phyloP scores from a whole-genome alignment of 2,113 vertebrate species.

The Catharus fuscescens region DNA sequence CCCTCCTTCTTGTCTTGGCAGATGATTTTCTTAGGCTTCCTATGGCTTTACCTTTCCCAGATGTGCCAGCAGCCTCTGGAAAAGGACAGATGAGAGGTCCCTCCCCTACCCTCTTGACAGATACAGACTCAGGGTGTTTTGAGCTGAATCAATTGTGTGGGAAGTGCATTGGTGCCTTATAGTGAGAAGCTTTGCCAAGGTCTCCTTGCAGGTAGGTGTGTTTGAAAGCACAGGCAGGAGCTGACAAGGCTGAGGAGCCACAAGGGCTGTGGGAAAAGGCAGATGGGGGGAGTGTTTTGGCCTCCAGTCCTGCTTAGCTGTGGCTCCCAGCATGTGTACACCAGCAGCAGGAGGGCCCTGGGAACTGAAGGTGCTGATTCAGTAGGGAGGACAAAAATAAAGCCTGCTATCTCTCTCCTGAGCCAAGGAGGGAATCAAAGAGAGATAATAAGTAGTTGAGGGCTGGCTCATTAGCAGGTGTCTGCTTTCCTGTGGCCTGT shows the following conservation, averaged over 20 bases:
- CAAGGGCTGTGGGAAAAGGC: not conserved
- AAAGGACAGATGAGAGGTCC: not conserved
- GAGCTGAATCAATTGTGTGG: rapidly evolving
- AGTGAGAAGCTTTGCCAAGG: not conserved
- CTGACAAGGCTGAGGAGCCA: not conserved
- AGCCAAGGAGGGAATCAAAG: not conserved
- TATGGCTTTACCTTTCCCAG: not conserved
- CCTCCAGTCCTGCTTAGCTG: rapidly evolving
- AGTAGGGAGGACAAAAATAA: not conserved
- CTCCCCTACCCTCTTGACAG: not conserved
- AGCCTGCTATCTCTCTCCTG: not conserved
- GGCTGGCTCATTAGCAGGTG: not conserved
- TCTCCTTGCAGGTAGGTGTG: not conserved
- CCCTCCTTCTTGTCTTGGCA: not conserved
- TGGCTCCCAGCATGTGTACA: rapidly evolving
- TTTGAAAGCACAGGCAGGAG: not conserved
- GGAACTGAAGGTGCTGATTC: not conserved
- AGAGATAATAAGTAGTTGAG: not conserved
- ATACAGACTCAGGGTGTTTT: not conserved
- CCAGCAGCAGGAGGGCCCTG: not conserved
- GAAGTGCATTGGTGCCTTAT: not conserved
- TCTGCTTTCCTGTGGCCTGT: not conserved
- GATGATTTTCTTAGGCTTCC: not conserved
- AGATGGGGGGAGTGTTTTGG: not conserved
- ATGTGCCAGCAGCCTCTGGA: not conserved